Evolutionary conservation across 1,140 invertebrate species (phyloP), one percentile per base, ranked within the genome.

Genomic region (Ceratitis capitata): DNA sequence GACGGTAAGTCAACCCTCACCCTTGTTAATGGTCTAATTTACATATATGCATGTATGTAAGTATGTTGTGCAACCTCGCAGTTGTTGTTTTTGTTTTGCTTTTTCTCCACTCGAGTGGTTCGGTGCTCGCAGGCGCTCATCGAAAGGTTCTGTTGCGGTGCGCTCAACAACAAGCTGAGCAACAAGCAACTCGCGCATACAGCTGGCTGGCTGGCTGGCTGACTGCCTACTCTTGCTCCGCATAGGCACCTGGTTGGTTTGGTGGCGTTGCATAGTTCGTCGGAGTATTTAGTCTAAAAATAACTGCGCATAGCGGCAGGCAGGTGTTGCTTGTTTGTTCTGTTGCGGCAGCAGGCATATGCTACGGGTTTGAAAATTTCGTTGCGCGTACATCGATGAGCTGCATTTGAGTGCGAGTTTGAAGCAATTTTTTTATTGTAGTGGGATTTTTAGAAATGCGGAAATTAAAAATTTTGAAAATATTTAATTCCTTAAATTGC

Each of bases 221-320:
- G 51, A n/a, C 51, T 56, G 51, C 51, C n/a, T n/a, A n/a, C n/a
- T n/a, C n/a, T n/a, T 19, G 61, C 12, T 35, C 10, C 61, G 14
- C 29, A 69, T 78, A 78, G 69, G 69, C 69, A 78, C 69, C 69
- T 78, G 69, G 69, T 16, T n/a, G 4, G 39, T 56, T 16, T n/a
- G 4, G 39, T 56, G 19, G 39, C 23, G 69, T n/a, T 23, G 16
- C 42, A 78, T 78, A 45, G 69, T 23, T 78, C 23, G 39, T 26
- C 45, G 39, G 16, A 23, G 39, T 3, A n/a, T n/a, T n/a, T n/a
- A 78, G 69, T 78, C 39, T 78, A 78, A 78, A 78, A 78, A 78
- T 45, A 78, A 78, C 69, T 78, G 69, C 35, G 69, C 69, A 47
- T 78, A 78, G 69, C 39, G 39, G 42, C n/a, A 45, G 69, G 69